phyloP scores from a whole-genome alignment of 2,888 invertebrate species.

The Drosophila pseudotalamancana region DNA sequence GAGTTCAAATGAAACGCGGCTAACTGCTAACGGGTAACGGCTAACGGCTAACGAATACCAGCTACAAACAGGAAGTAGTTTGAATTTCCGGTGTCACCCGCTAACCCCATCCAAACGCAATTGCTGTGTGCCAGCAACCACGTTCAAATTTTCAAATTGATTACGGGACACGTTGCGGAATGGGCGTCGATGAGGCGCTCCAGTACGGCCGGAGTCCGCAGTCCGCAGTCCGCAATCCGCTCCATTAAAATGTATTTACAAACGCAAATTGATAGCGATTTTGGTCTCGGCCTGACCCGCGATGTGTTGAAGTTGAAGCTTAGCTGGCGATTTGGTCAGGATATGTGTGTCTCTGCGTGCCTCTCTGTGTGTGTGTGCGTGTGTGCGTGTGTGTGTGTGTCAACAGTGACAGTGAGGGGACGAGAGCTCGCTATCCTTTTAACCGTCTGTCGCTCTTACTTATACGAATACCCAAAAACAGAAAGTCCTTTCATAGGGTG shows the following conservation, averaged over 20 bases:
- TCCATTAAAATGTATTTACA: constrained; percentile 81
- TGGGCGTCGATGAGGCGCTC: constrained; percentile 13
- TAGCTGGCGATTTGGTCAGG: constrained; percentile 59
- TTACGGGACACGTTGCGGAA: constrained; percentile 51
- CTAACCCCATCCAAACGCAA: constrained; percentile 4
- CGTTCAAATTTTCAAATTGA: constrained; percentile 73
- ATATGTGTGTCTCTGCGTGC: background rate
- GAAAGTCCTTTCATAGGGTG: background rate
- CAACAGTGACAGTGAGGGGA: constrained; percentile 1
- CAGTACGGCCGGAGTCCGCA: constrained; percentile 42
- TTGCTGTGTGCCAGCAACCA: constrained; percentile 28
- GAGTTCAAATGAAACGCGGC: constrained; percentile 69
- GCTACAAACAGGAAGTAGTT: constrained; percentile 78
- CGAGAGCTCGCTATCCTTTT: constrained; percentile 15
- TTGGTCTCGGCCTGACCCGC: constrained; percentile 47
- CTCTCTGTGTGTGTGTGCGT: background rate
- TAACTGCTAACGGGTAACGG: no score
- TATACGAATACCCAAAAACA: constrained; percentile 16
- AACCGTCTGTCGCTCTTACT: background rate
- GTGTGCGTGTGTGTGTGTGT: constrained; percentile 2
- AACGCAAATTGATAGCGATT: constrained; percentile 79
- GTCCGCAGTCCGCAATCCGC: constrained; percentile 55
- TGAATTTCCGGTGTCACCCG: constrained; percentile 79
- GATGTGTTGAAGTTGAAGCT: constrained; percentile 71
- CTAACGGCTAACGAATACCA: constrained; percentile 72